These are phyloP conservation scores for Oncorhynchus nerka DNA, from an alignment of 2,113 vertebrate genomes.

Conservation along the genomic window DNA sequence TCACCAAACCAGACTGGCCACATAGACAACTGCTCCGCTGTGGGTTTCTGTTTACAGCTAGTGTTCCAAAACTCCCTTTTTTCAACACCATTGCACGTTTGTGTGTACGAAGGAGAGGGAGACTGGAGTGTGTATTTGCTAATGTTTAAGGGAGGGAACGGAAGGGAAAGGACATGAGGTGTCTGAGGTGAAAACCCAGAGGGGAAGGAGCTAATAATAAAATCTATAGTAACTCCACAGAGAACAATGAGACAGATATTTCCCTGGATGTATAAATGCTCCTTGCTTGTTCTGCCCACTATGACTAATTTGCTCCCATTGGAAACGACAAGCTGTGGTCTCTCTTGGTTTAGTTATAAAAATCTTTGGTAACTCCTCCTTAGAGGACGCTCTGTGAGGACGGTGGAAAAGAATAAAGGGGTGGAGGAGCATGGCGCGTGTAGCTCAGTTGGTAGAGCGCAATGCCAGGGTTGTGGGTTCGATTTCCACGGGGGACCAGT, in stretches of 20 bases:
- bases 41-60: conserved; percentile 1
- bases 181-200: conserved; percentile 40
- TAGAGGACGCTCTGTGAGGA: not conserved
- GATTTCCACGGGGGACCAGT: too few species aligned
- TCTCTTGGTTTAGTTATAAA: too few species aligned
- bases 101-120: not conserved
- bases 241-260: too few species aligned
- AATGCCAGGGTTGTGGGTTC: too few species aligned
- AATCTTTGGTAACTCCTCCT: conserved; percentile 12
- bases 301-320: too few species aligned
- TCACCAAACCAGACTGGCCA: conserved; percentile 12
- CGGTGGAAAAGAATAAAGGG: not conserved
- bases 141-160: conserved; percentile 24
- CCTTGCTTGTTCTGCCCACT: too few species aligned
- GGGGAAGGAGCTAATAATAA: conserved; percentile 39
- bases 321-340: too few species aligned
- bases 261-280: too few species aligned
- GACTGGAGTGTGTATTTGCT: not conserved
- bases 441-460: too few species aligned
- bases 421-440: not conserved
- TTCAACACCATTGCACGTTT: not conserved
- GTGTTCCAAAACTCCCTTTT: conserved; percentile 1
- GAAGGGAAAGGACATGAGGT: conserved; percentile 33
- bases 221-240: not conserved
- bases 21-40: conserved; percentile 18